phyloP scores from a whole-genome alignment of 2,797 vertebrate genomes.

The Gorsachius magnificus region DNA sequence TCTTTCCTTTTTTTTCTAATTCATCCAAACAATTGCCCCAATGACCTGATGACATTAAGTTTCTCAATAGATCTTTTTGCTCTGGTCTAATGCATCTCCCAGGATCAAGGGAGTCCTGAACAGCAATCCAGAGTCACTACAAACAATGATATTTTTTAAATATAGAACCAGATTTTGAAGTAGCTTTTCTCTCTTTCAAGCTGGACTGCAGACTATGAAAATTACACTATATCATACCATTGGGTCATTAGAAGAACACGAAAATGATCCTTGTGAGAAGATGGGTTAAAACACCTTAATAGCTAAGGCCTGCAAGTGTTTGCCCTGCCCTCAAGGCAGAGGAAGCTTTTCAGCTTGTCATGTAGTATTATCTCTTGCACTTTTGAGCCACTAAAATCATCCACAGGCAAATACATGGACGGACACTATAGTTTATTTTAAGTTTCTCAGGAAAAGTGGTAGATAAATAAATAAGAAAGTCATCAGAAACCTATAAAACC shows the following conservation, averaged over 20 bases:
- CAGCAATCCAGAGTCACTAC: neutral
- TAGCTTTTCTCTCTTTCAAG: neutral
- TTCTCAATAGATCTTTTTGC: neutral
- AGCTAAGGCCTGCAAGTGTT: neutral
- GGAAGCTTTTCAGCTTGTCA: neutral
- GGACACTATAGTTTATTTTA: neutral
- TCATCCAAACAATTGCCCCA: neutral
- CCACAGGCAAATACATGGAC: neutral
- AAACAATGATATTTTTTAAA: neutral
- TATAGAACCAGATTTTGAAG: neutral
- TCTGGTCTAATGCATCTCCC: neutral
- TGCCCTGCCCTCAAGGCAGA: neutral
- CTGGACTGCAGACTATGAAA: neutral
- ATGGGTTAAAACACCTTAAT: neutral
- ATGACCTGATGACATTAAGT: neutral
- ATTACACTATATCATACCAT: accelerated
- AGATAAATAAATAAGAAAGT: neutral
- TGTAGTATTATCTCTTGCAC: neutral
- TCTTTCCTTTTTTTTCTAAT: neutral
- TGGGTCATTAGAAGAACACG: neutral
- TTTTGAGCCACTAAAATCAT: neutral
- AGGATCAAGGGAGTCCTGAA: neutral
- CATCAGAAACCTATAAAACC: neutral
- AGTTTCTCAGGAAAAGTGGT: neutral
- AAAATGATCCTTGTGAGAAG: neutral